phyloP scores from a whole-genome alignment of 2,888 invertebrate species.

The Cheilosia scutellata region DNA sequence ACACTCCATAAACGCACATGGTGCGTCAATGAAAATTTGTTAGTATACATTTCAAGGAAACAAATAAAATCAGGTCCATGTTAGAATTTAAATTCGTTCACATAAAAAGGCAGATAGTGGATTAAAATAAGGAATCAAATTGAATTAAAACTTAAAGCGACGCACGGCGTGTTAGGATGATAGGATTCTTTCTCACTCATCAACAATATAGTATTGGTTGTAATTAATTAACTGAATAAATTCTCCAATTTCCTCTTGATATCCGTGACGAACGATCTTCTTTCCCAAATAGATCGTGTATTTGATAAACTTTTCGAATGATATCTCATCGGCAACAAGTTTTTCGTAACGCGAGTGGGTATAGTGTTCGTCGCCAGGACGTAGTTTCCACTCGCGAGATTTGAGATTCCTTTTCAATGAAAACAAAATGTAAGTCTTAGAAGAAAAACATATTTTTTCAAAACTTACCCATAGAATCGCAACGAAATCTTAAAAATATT shows the following conservation, averaged over 20 bases:
- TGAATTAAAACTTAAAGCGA: neutral
- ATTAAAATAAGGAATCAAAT: constrained; percentile 19
- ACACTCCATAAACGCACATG: constrained; percentile 20
- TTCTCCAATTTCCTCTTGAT: constrained; percentile 83
- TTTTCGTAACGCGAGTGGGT: constrained; percentile 82
- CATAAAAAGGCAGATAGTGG: constrained; percentile 56
- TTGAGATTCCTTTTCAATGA: constrained; percentile 80
- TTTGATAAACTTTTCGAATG: constrained; percentile 82
- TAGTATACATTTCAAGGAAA: constrained; percentile 20
- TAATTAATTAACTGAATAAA: constrained; percentile 83
- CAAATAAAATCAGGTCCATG: constrained; percentile 7
- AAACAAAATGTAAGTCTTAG: constrained; percentile 9
- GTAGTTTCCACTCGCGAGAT: constrained; percentile 80
- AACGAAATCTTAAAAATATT: constrained; percentile 90
- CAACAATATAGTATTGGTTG: constrained; percentile 81
- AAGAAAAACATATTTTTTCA: neutral
- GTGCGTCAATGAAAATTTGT: constrained; percentile 19
- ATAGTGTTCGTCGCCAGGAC: constrained; percentile 78
- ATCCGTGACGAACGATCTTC: constrained; percentile 83
- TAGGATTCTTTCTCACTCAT: constrained; percentile 92
- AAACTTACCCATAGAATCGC: constrained; percentile 84
- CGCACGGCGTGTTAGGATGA: neutral
- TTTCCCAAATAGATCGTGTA: constrained; percentile 83
- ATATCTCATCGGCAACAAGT: constrained; percentile 81
- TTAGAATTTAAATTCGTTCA: constrained; percentile 38